Evolutionary conservation across 2,797 vertebrate genomes (phyloP).

Genomic region (Odontamblyopus lacepedii): DNA sequence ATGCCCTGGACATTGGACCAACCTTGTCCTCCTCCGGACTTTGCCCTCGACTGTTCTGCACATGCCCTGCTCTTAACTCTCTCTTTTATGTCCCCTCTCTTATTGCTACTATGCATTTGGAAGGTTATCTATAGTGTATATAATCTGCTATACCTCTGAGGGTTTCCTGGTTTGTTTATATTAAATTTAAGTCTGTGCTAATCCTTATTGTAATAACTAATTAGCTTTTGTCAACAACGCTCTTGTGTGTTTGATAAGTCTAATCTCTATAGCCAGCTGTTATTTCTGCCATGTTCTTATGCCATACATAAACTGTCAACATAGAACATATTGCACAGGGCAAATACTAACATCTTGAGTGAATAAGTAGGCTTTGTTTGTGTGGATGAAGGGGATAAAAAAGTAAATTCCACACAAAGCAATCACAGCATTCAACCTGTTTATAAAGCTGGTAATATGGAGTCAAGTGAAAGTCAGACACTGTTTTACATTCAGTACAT

Average conservation of each 20-base stretch:
- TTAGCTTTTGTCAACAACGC: background rate
- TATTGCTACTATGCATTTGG: conserved; percentile 25
- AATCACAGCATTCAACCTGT: background rate
- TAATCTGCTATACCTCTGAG: conserved; percentile 9
- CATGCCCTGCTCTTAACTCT: conserved; percentile 46
- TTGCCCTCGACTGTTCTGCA: conserved; percentile 14
- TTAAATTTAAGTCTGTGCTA: conserved; percentile 20
- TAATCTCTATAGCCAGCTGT: background rate
- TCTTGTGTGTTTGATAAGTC: background rate
- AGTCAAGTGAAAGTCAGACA: background rate
- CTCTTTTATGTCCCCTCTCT: conserved; percentile 16
- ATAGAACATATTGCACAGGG: background rate
- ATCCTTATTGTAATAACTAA: conserved; percentile 20
- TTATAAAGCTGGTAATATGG: too few species aligned
- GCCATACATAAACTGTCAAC: background rate
- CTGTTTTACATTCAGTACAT: background rate
- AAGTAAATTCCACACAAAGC: background rate
- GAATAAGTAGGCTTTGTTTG: background rate
- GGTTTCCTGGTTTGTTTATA: conserved; percentile 18
- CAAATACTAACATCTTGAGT: background rate
- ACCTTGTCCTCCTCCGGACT: conserved; percentile 42
- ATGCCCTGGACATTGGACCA: conserved; percentile 33
- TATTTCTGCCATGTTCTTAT: background rate
- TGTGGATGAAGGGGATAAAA: background rate
- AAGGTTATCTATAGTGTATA: conserved; percentile 18